These are phyloP conservation scores for Simalia tracyae DNA, from an alignment of 2,797 vertebrate genomes.

Conservation along the genomic window DNA sequence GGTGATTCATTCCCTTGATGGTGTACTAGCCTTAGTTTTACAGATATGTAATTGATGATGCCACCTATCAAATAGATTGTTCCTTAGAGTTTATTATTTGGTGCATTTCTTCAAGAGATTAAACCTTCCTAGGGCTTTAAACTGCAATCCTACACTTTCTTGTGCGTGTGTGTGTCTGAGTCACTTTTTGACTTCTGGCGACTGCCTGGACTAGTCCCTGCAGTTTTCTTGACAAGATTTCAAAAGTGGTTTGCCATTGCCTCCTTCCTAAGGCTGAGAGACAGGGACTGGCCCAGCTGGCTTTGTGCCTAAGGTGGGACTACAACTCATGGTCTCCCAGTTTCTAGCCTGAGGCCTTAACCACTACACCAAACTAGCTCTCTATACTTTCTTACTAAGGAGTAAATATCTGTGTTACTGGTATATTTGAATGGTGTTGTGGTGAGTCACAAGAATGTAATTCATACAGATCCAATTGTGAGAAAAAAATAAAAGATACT, in stretches of 20 bases:
- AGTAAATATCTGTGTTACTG: not conserved
- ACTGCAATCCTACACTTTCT: not conserved
- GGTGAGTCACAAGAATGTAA: slow-evolving; percentile 44
- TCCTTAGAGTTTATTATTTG: not conserved
- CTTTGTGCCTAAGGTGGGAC: no score
- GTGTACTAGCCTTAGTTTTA: not conserved
- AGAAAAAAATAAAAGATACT: not conserved
- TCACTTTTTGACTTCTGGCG: no score
- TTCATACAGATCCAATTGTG: slow-evolving; percentile 42
- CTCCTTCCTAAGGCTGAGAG: no score
- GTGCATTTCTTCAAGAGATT: slow-evolving; percentile 9
- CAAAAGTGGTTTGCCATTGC: no score
- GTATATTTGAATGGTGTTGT: slow-evolving; percentile 10
- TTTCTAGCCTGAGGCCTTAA: not conserved
- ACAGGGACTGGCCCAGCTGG: no score
- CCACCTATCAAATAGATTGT: not conserved
- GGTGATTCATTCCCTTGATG: not conserved
- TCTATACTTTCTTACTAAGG: not conserved
- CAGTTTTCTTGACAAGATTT: no score
- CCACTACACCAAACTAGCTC: not conserved
- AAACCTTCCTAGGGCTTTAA: not conserved
- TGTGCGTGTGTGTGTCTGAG: no score
- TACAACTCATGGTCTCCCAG: not conserved
- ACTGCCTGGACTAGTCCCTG: no score
- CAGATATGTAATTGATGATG: not conserved